Percentiles rank a stretch among this genome's conserved stretches.
Evolutionary conservation across 1,140 invertebrate genomes (phyloP).

Genomic region (Frieseomelitta varia): DNA sequence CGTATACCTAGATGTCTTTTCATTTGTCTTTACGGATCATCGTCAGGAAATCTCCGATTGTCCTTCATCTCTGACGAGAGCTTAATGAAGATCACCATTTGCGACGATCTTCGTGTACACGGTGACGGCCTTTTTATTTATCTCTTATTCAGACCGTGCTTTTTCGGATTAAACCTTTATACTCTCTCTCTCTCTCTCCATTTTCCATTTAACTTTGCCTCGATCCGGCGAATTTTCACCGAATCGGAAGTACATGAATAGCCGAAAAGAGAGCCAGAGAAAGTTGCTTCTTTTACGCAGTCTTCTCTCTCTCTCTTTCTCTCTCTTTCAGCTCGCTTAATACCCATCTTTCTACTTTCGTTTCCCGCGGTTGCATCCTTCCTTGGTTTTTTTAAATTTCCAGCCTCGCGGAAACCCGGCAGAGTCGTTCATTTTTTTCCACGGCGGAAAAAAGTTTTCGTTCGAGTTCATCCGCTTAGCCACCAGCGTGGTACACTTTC

Average conservation of each 20-base stretch:
- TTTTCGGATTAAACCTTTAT: background rate
- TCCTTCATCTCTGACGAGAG: no score
- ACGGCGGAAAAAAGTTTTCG: constrained; percentile 6
- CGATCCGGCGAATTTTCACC: background rate
- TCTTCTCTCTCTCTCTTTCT: background rate
- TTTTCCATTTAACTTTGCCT: constrained; percentile 21
- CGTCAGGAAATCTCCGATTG: no score
- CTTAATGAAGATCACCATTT: no score
- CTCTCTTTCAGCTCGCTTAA: background rate
- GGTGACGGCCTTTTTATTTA: no score
- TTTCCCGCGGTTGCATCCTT: background rate
- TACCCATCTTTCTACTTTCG: background rate
- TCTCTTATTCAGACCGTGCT: background rate
- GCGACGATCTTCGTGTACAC: no score
- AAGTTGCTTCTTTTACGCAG: background rate
- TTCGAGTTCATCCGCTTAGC: constrained; percentile 11
- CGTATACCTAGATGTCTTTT: no score
- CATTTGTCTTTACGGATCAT: no score
- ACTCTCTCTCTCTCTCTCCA: background rate
- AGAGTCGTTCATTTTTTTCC: constrained; percentile 23
- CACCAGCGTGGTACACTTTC: background rate
- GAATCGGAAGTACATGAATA: background rate
- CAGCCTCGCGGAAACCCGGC: constrained; percentile 5
- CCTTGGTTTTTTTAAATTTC: background rate
- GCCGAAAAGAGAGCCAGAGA: background rate